phyloP scores from a whole-genome alignment of 2,888 invertebrate species.

The Orthonychiurus folsomi region DNA sequence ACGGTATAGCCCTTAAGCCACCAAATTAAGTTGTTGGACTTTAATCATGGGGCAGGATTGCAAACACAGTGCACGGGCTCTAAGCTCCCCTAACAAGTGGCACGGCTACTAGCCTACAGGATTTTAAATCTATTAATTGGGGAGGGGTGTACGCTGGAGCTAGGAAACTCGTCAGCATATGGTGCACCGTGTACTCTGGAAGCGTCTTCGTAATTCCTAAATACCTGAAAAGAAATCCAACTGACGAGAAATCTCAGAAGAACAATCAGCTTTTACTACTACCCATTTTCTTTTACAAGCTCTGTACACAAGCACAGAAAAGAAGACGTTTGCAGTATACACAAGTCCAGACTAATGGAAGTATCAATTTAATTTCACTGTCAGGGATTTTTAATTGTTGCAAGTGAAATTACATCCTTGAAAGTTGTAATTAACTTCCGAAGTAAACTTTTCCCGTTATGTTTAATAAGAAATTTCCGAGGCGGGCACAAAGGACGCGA shows the following conservation, averaged over 20 bases:
- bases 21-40: background rate
- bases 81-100: constrained; percentile 49
- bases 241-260: background rate
- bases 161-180: too few relatives aligned
- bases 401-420: background rate
- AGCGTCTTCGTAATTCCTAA: background rate
- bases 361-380: background rate
- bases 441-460: background rate
- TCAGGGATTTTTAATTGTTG: background rate
- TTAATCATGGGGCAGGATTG: background rate
- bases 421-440: background rate
- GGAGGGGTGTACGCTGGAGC: background rate
- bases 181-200: background rate
- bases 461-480: background rate
- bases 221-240: background rate
- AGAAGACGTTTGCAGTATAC: too few relatives aligned
- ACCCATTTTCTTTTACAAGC: background rate
- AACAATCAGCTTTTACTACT: background rate
- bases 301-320: background rate
- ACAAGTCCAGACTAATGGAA: too few relatives aligned
- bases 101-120: constrained; percentile 43
- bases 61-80: background rate
- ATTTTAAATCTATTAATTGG: background rate
- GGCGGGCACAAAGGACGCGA: too few relatives aligned
- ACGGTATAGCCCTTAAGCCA: background rate